A percentile compares a stretch with the other conserved stretches of the same genome.
phyloP scores from a whole-genome alignment of 2,113 vertebrate genomes.

The Dasyurus viverrinus region DNA sequence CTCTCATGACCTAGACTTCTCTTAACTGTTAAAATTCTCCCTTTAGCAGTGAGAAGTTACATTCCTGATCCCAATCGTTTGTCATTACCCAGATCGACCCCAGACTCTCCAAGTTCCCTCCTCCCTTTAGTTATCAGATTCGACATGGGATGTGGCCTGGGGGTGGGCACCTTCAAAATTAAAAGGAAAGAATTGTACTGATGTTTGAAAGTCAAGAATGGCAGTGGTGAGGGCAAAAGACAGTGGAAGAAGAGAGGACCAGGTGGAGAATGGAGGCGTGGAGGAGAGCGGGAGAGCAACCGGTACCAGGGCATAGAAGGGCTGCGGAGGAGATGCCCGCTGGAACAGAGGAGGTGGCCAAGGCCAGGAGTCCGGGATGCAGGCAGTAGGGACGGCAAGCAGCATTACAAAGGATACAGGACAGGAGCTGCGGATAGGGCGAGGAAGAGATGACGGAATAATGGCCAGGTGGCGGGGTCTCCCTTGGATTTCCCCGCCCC shows the following conservation, averaged over 20 bases:
- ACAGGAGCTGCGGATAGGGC: too few relatives aligned
- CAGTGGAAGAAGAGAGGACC: background rate
- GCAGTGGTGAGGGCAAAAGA: background rate
- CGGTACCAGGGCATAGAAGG: too few relatives aligned
- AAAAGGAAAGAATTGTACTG: background rate
- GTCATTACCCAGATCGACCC: background rate
- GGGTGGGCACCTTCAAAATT: too few relatives aligned
- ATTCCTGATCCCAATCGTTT: background rate
- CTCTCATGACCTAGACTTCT: background rate
- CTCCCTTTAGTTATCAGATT: background rate
- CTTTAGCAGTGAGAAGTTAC: background rate
- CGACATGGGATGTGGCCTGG: background rate
- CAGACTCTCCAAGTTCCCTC: background rate
- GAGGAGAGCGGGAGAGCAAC: background rate
- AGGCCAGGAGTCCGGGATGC: background rate
- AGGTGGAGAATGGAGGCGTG: background rate
- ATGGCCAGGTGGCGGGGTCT: background rate
- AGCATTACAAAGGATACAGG: background rate
- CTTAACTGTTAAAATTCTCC: background rate
- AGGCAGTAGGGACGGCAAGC: background rate
- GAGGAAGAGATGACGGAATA: background rate
- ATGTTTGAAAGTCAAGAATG: background rate
- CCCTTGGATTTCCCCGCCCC: slow-evolving; percentile 45
- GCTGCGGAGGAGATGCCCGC: too few relatives aligned
- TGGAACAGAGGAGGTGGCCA: background rate